Evolutionary conservation across 2,888 invertebrate species (phyloP).

Genomic region (Oligia strigilis): DNA sequence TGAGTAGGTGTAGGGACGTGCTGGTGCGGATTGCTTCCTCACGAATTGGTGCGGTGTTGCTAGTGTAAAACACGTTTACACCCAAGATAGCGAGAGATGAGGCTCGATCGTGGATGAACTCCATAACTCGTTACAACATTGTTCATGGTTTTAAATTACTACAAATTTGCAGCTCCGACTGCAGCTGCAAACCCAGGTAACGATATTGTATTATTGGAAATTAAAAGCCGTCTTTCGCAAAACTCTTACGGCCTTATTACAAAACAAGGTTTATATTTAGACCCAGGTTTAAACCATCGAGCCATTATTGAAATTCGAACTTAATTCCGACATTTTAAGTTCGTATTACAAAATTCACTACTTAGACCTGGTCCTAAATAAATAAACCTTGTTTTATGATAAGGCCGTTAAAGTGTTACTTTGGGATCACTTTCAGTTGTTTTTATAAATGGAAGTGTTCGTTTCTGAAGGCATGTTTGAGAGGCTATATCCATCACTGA

Average conservation of each 20-base stretch:
- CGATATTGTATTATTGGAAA: neutral
- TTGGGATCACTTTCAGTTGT: neutral
- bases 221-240: neutral
- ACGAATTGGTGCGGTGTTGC: constrained; percentile 53
- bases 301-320: too few species aligned
- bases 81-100: constrained; percentile 41
- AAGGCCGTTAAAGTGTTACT: neutral
- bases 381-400: too few species aligned
- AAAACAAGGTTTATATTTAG: neutral
- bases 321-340: neutral
- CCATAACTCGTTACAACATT: constrained; percentile 30
- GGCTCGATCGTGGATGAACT: constrained; percentile 45
- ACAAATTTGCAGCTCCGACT: constrained; percentile 21
- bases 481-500: neutral
- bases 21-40: constrained; percentile 61
- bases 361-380: too few species aligned
- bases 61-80: constrained; percentile 47
- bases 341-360: neutral
- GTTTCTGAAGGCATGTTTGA: neutral
- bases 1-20: constrained; percentile 63
- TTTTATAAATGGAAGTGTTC: neutral
- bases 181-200: neutral
- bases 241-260: neutral
- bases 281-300: neutral
- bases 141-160: constrained; percentile 18